Evolutionary conservation across 2,888 invertebrate genomes (phyloP).

Genomic region (Iphiclides podalirius): DNA sequence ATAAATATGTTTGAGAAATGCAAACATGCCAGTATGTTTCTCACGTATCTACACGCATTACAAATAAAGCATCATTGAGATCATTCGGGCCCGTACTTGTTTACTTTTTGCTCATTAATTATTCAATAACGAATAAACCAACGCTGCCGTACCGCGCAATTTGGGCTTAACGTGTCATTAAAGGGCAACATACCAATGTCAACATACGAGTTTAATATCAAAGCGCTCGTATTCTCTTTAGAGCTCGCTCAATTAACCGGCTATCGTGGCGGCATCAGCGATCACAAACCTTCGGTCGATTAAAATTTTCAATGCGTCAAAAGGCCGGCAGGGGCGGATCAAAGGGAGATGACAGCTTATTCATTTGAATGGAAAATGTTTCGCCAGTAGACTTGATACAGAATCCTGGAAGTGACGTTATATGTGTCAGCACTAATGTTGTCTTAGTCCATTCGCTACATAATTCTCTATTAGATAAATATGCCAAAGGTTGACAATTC

Average conservation of each 20-base stretch:
- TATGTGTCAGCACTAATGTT: too few species aligned
- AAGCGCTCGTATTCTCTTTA: slow-evolving; percentile 58
- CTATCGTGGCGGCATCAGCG: slow-evolving; percentile 54
- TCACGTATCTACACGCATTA: not conserved
- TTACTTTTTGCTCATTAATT: slow-evolving; percentile 8
- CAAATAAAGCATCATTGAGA: not conserved
- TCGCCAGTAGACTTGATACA: slow-evolving; percentile 23
- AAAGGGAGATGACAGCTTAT: slow-evolving; percentile 59
- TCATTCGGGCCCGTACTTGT: not conserved
- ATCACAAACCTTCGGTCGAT: slow-evolving; percentile 51
- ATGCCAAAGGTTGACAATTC: too few species aligned
- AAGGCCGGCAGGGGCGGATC: slow-evolving; percentile 55
- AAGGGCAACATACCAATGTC: slow-evolving; percentile 19
- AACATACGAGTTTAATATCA: slow-evolving; percentile 37
- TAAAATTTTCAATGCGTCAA: slow-evolving; percentile 58
- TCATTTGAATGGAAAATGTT: slow-evolving; percentile 60
- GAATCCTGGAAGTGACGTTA: slow-evolving; percentile 27
- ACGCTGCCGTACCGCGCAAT: slow-evolving; percentile 8
- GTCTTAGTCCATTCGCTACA: too few species aligned
- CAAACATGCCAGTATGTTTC: slow-evolving; percentile 17
- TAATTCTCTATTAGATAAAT: too few species aligned
- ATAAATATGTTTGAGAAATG: too few species aligned
- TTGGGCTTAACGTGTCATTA: slow-evolving; percentile 25
- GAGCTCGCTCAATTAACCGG: slow-evolving; percentile 58
- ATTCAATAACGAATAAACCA: slow-evolving; percentile 3